Conservation (phyloP, 2,888 invertebrate genomes). For the Diarsia rubi region DNA sequence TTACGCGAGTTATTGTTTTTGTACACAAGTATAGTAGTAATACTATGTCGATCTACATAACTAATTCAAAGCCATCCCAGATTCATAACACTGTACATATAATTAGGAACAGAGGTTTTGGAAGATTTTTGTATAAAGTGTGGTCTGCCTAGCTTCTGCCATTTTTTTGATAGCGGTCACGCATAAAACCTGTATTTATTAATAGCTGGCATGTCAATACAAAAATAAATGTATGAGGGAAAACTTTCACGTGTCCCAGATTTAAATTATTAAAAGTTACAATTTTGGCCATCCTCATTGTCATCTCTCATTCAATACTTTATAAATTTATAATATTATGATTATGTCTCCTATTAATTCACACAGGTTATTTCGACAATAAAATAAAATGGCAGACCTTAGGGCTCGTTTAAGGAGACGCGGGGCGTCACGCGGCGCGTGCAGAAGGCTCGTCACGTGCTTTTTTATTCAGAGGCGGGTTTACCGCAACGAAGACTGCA, state of each 20-base stretch:
- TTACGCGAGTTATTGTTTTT: not conserved
- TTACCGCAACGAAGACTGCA: no score
- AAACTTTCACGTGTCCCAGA: not conserved
- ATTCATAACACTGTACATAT: not conserved
- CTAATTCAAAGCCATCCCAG: not conserved
- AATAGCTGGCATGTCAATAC: not conserved
- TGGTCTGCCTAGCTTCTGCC: not conserved
- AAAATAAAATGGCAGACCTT: not conserved
- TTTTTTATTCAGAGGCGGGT: no score
- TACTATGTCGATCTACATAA: not conserved
- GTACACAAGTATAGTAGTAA: not conserved
- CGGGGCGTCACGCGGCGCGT: no score
- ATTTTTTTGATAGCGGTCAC: not conserved
- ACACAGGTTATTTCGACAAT: not conserved
- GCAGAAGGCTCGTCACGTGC: no score
- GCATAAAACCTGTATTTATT: no score
- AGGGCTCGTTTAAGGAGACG: no score
- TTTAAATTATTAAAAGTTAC: not conserved
- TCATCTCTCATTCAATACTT: no score
- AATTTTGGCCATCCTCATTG: no score
- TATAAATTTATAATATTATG: no score
- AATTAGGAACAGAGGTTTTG: not conserved
- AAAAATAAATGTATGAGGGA: not conserved
- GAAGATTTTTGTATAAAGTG: not conserved
- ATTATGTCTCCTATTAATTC: not conserved